A percentile compares a stretch with the other conserved stretches of the same genome.
Conservation (phyloP, 2,113 vertebrate genomes). For the Notothenia rossii region DNA sequence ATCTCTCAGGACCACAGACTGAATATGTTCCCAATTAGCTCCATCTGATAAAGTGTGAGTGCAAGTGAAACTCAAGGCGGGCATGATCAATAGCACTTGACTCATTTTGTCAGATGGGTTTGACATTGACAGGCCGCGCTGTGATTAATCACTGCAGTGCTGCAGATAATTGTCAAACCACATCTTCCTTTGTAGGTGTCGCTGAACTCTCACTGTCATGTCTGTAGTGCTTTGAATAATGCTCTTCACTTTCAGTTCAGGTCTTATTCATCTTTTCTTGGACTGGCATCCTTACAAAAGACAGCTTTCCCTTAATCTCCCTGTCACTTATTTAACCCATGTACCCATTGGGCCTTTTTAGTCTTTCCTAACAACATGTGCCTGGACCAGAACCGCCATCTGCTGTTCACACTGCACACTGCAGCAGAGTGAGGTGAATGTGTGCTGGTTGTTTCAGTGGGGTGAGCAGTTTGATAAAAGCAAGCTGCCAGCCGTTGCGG, state of each 20-base stretch:
- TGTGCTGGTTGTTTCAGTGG: constrained; percentile 54
- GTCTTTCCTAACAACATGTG: not conserved
- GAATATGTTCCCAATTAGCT: constrained; percentile 83
- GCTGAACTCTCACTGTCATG: constrained; percentile 61
- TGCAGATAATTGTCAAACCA: constrained; percentile 73
- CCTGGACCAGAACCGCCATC: constrained; percentile 72
- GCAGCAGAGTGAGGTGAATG: constrained; percentile 28
- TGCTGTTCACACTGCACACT: constrained; percentile 63
- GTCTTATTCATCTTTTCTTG: constrained; percentile 52
- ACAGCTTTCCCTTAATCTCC: constrained; percentile 48
- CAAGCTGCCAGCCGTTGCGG: constrained; percentile 70
- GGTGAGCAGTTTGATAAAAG: constrained; percentile 69
- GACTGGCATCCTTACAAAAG: constrained; percentile 36
- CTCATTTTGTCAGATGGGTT: constrained; percentile 66
- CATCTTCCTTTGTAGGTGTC: constrained; percentile 76
- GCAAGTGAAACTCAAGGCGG: constrained; percentile 77
- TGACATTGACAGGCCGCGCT: constrained; percentile 67
- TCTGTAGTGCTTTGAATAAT: constrained; percentile 52
- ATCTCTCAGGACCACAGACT: constrained; percentile 75
- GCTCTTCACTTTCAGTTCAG: constrained; percentile 51
- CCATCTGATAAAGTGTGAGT: constrained; percentile 83
- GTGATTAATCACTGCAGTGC: constrained; percentile 73
- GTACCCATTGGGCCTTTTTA: not conserved
- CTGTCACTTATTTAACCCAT: constrained; percentile 47
- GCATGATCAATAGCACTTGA: constrained; percentile 79